Conservation (phyloP, 2,797 vertebrate species). For the Cygnus olor region DNA sequence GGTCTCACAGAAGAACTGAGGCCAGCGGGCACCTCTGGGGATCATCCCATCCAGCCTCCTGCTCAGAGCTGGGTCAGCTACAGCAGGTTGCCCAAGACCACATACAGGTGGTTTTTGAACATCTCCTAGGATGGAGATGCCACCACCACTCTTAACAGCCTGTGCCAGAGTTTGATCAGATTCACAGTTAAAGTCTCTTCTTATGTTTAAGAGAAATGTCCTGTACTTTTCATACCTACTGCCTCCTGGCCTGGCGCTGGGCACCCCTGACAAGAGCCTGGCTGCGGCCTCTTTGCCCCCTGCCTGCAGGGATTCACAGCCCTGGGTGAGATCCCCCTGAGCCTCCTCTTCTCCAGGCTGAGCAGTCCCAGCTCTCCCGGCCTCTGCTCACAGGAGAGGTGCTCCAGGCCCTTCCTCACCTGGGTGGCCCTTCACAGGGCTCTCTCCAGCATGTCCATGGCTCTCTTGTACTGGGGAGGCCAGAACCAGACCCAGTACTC, state of each 20-base stretch:
- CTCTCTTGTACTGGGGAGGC: not conserved
- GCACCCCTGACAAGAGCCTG: not conserved
- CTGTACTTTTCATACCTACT: not conserved
- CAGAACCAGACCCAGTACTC: not conserved
- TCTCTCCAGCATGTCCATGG: not conserved
- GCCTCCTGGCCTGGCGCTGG: not conserved
- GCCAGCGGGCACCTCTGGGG: not conserved
- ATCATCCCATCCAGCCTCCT: not conserved
- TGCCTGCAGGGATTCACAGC: no score
- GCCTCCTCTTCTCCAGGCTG: not conserved
- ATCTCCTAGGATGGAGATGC: not conserved
- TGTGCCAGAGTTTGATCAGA: not conserved
- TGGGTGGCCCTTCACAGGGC: not conserved
- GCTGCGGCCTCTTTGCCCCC: no score
- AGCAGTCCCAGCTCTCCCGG: not conserved
- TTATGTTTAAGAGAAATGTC: not conserved
- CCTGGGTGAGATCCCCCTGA: not conserved
- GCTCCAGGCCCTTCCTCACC: not conserved
- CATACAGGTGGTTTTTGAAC: accelerated
- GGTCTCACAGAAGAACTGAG: accelerated
- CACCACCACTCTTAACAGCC: not conserved
- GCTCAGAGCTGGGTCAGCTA: not conserved
- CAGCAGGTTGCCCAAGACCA: not conserved
- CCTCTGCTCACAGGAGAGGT: not conserved
- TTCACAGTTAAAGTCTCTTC: not conserved